A percentile compares a stretch with the other conserved stretches of the same genome.
Conservation (phyloP, 1,140 invertebrate species). For the Diabrotica undecimpunctata region DNA sequence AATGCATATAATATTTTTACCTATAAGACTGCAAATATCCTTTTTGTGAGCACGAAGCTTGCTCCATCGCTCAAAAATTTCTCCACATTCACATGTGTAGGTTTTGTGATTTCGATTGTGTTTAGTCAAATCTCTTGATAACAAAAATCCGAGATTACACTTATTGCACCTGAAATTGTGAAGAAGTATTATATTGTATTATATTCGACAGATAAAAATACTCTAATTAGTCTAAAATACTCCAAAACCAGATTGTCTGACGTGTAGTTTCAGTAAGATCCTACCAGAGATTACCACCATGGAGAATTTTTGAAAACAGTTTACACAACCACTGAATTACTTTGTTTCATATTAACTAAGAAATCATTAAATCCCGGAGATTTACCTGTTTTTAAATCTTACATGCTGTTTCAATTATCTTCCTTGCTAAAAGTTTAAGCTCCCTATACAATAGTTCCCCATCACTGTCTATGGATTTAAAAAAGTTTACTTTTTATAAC, state of each 20-base stretch:
- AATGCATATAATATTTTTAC: conserved; percentile 15
- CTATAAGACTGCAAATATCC: conserved; percentile 16
- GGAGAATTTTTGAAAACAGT: too few relatives aligned
- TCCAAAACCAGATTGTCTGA: background rate
- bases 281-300: background rate
- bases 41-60: conserved; percentile 48
- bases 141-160: conserved; percentile 48
- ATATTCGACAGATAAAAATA: conserved; percentile 1
- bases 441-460: too few relatives aligned
- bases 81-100: conserved; percentile 48
- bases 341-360: too few relatives aligned
- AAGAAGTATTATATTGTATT: conserved; percentile 21
- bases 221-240: too few relatives aligned
- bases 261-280: conserved; percentile 10
- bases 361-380: too few relatives aligned
- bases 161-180: conserved; percentile 46
- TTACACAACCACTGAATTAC: too few relatives aligned
- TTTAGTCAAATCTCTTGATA: conserved; percentile 45
- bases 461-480: too few relatives aligned
- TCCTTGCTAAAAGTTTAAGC: too few relatives aligned
- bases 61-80: conserved; percentile 47
- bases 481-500: too few relatives aligned
- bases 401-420: too few relatives aligned
- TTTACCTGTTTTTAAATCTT: too few relatives aligned
- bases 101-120: conserved; percentile 50